A percentile compares a stretch with the other conserved stretches of the same genome.
Conservation (phyloP, 2,113 vertebrate species). For the Vombatus ursinus region DNA sequence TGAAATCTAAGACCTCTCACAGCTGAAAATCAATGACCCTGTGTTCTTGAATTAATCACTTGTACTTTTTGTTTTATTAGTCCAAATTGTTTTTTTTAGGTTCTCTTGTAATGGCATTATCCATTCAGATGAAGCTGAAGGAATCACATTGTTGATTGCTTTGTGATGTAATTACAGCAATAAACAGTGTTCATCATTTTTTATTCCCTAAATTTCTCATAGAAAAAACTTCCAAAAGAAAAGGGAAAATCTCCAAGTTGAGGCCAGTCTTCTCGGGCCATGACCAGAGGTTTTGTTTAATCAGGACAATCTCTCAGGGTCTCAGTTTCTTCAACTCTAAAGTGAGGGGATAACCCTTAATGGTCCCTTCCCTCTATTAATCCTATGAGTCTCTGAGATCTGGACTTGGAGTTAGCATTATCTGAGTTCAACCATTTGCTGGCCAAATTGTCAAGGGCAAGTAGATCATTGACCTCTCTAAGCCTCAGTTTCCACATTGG, state of each 20-base stretch:
- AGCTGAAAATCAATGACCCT: constrained; percentile 13
- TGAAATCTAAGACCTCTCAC: neutral
- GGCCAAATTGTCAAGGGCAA: neutral
- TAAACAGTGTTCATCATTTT: constrained; percentile 29
- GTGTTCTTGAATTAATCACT: constrained; percentile 71
- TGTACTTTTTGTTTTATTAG: constrained; percentile 58
- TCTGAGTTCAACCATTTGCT: neutral
- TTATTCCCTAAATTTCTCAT: constrained; percentile 36
- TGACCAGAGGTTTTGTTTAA: neutral
- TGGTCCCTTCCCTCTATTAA: neutral
- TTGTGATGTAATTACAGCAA: neutral
- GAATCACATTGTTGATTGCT: constrained; percentile 12
- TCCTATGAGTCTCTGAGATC: neutral
- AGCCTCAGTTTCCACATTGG: neutral
- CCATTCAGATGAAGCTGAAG: constrained; percentile 17
- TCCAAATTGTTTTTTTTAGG: constrained; percentile 6
- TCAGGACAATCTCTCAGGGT: neutral
- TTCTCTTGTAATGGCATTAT: constrained; percentile 25
- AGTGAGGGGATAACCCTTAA: neutral
- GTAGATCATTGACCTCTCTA: neutral
- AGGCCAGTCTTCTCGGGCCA: neutral
- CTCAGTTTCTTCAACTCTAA: neutral
- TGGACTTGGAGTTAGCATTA: neutral
- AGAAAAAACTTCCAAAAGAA: neutral
- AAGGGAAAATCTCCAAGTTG: constrained; percentile 9